A percentile compares a stretch with the other conserved stretches of the same genome.
Evolutionary conservation across 2,888 invertebrate genomes (phyloP).

Genomic region (Leptinotarsa juncta): DNA sequence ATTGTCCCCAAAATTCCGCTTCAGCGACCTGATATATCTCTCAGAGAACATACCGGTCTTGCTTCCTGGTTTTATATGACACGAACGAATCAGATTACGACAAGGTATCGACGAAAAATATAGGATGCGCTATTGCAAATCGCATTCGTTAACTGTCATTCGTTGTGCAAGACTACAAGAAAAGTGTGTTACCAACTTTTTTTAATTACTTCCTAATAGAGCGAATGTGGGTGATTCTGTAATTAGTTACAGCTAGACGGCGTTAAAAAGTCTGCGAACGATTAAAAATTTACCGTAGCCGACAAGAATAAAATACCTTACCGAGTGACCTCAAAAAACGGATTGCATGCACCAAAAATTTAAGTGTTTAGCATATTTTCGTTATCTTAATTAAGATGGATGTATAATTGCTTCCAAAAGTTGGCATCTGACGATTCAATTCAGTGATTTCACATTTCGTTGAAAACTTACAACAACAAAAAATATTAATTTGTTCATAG

Average conservation of each 20-base stretch:
- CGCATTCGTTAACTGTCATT: conserved; percentile 14
- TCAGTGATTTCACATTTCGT: too few species aligned
- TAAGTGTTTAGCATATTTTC: too few species aligned
- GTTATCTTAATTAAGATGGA: too few species aligned
- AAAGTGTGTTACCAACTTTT: conserved; percentile 17
- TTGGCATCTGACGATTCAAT: too few species aligned
- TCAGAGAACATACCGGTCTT: neutral
- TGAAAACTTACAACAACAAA: too few species aligned
- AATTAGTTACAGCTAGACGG: conserved; percentile 23
- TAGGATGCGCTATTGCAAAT: conserved; percentile 2
- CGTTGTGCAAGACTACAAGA: neutral
- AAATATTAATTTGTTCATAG: too few species aligned
- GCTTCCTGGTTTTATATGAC: conserved; percentile 12
- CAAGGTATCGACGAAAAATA: neutral
- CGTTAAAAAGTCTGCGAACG: neutral
- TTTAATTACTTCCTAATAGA: conserved; percentile 15
- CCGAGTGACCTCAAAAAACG: conserved; percentile 6
- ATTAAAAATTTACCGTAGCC: conserved; percentile 12
- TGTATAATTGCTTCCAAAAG: too few species aligned
- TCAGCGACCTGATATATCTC: neutral
- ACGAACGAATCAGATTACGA: conserved; percentile 5
- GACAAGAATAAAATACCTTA: neutral
- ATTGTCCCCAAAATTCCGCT: neutral
- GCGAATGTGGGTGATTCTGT: conserved; percentile 25
- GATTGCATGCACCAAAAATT: conserved; percentile 16